These are phyloP conservation scores for Sturnira hondurensis DNA, from an alignment of 2,113 vertebrate genomes.

Conservation along the genomic window DNA sequence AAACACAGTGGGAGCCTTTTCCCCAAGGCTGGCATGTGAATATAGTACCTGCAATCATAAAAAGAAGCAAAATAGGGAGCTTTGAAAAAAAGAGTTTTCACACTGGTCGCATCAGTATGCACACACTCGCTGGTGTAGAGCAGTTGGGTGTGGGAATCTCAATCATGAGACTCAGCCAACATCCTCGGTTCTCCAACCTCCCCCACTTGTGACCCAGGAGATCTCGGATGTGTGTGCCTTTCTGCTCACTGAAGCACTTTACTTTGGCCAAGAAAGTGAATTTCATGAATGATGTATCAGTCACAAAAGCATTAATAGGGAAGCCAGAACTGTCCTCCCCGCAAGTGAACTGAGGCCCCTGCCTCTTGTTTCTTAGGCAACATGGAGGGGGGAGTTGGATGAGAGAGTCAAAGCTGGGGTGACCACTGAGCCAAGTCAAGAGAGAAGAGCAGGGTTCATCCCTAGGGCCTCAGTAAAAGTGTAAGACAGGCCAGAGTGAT, in stretches of 20 bases:
- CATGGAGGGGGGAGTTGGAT: not conserved
- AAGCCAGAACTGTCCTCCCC: not conserved
- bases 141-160: not conserved
- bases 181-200: not conserved
- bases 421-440: not conserved
- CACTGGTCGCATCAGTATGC: not conserved
- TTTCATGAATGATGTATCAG: constrained; percentile 3
- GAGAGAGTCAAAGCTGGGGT: not conserved
- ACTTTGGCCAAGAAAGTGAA: constrained; percentile 3
- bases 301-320: not conserved
- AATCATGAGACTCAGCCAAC: not conserved
- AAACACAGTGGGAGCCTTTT: constrained; percentile 79
- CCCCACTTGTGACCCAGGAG: not conserved
- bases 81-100: constrained; percentile 21
- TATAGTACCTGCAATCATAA: constrained; percentile 80
- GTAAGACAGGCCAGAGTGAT: not conserved
- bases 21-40: constrained; percentile 75
- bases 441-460: not conserved
- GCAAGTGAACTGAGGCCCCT: not conserved
- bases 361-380: not conserved
- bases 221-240: not conserved
- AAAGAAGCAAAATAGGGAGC: constrained; percentile 11
- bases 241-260: not conserved
- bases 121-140: not conserved
- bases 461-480: not conserved